phyloP scores from a whole-genome alignment of 2,113 vertebrate genomes.

The Prinia subflava region DNA sequence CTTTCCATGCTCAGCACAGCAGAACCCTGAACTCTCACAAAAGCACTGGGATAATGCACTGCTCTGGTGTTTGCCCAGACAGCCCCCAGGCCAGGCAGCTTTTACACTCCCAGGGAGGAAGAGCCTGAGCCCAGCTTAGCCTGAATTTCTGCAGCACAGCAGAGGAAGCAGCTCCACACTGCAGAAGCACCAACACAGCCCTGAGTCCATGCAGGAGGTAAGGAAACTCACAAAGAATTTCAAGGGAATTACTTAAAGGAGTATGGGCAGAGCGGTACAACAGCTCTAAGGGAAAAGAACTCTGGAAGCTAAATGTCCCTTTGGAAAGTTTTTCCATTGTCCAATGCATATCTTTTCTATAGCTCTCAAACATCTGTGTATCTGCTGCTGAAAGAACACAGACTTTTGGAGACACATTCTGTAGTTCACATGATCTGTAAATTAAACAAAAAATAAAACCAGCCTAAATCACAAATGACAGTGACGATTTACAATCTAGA shows the following conservation, averaged over 20 bases:
- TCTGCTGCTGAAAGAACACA: not conserved
- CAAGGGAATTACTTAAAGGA: not conserved
- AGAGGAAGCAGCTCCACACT: not conserved
- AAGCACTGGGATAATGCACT: rapidly evolving
- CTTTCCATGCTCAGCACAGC: not conserved
- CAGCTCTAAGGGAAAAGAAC: not conserved
- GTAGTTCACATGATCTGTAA: not conserved
- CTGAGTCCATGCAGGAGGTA: not conserved
- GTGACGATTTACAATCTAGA: rapidly evolving
- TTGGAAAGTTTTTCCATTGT: not conserved
- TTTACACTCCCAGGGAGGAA: not conserved
- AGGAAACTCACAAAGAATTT: not conserved
- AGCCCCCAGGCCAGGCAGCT: not conserved
- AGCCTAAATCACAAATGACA: not conserved
- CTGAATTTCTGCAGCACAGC: not conserved
- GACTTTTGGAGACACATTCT: not conserved
- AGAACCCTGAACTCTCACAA: not conserved
- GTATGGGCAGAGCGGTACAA: not conserved
- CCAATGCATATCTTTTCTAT: not conserved
- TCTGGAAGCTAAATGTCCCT: not conserved
- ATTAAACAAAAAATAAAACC: not conserved
- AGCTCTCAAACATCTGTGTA: not conserved
- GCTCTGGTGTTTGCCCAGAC: not conserved
- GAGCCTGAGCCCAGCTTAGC: not conserved
- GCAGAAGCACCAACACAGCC: not conserved